These are phyloP conservation scores for Hemichromis elongatus DNA, from an alignment of 2,113 vertebrate species.

Conservation along the genomic window DNA sequence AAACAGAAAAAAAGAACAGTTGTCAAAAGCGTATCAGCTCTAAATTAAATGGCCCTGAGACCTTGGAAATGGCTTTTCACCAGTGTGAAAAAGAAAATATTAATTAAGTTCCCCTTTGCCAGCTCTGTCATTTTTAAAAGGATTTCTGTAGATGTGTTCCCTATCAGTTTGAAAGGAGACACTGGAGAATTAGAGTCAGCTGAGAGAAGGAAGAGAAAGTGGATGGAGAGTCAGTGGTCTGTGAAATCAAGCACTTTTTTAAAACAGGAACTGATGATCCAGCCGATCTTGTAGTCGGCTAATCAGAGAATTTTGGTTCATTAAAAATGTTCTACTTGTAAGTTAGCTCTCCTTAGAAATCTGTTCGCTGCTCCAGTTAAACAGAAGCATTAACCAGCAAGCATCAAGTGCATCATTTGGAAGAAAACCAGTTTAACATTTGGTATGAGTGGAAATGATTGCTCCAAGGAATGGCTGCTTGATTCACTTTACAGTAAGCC, in stretches of 20 bases:
- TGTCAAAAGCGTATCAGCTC: not conserved
- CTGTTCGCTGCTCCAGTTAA: not conserved
- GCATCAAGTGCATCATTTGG: not conserved
- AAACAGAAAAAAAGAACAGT: not conserved
- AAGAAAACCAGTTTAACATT: not conserved
- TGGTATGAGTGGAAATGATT: not conserved
- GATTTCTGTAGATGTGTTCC: not conserved
- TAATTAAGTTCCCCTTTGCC: not conserved
- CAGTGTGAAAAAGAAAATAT: not conserved
- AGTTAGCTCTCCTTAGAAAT: not conserved
- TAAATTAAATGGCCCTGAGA: not conserved
- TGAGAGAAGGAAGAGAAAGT: not conserved
- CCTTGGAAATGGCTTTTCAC: not conserved
- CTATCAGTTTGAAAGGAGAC: not conserved
- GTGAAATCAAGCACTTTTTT: not conserved
- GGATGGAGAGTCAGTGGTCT: not conserved
- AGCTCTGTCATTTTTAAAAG: not conserved
- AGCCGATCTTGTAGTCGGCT: not conserved
- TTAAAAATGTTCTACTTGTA: constrained; percentile 13
- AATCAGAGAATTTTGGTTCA: constrained; percentile 15
- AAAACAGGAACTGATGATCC: not conserved
- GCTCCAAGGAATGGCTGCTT: not conserved
- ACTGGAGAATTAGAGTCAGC: not conserved
- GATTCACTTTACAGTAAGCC: not conserved
- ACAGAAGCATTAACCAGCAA: not conserved